Evolutionary conservation across 2,797 vertebrate species (phyloP), one percentile per base, ranked within the genome.

Genomic region (Leptoclinus maculatus): DNA sequence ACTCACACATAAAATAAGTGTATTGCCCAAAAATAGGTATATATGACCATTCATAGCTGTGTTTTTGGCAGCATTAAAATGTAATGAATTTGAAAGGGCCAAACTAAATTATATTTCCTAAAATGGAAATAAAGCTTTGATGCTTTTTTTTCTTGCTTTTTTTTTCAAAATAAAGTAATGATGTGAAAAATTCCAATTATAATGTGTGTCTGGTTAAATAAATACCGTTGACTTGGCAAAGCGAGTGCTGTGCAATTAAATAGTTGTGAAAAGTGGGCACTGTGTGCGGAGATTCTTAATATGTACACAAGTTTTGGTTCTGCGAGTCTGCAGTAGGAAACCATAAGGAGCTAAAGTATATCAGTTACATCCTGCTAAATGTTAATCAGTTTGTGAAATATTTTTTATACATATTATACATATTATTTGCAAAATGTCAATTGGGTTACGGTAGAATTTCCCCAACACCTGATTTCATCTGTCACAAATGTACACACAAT

Each of bases 201-300:
- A 36, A 27, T 16, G 17, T 49, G 60, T 60, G 19, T 62, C 43
- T 68, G 13, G 21, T 36, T 73, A 39, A 74, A 74, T 62, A 77
- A 74, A 73, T 62, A 36, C 32, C 7, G 27, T 54, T 69, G 54
- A n/a, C 27, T 54, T 34, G 25, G 36, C 38, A 68, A n/a, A 75
- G 47, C 13, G 5, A 36, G 0, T 6, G 14, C 25, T 17, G n/a
- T 69, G 34, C 43, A 74, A 64, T 71, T 74, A 39, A 32, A 69
- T 27, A 58, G 51, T 9, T 25, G 34, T 56, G 21, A 66, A 39
- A 60, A 72, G 7, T 38, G 41, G 45, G 32, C 11, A 1, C 34
- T 51, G 8, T 41, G 2, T 45, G n/a, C 36, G 27, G 29, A 54
- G 14, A n/a, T 14, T 74, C 6, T 39, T 68, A 60, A 1, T 39